These are phyloP conservation scores for Holocentrus rufus DNA, from an alignment of 2,797 vertebrate species.

Conservation along the genomic window DNA sequence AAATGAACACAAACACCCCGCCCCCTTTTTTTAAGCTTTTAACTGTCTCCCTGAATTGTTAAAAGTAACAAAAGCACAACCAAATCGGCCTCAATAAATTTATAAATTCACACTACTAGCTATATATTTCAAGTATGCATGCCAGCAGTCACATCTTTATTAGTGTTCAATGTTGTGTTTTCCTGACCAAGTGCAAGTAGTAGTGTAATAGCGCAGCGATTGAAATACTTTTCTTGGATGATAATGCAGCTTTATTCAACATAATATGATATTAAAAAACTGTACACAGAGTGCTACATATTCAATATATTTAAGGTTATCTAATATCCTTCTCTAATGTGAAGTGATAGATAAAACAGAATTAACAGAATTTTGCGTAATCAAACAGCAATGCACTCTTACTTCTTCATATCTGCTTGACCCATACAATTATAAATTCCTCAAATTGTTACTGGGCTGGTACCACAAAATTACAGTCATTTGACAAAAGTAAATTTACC, in stretches of 20 bases:
- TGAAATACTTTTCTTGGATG: not conserved
- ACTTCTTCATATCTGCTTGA: slow-evolving; percentile 13
- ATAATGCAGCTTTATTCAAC: slow-evolving; percentile 46
- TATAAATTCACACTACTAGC: no score
- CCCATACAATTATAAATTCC: slow-evolving; percentile 12
- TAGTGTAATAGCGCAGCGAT: not conserved
- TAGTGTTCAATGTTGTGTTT: no score
- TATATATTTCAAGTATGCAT: no score
- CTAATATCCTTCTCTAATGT: slow-evolving; percentile 31
- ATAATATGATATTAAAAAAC: slow-evolving; percentile 42
- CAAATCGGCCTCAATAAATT: no score
- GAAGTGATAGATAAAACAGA: slow-evolving; percentile 42
- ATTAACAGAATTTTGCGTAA: slow-evolving; percentile 30
- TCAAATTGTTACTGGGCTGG: slow-evolving; percentile 6
- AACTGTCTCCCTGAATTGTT: not conserved
- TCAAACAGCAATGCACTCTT: slow-evolving; percentile 31
- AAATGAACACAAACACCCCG: no score
- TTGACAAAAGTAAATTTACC: slow-evolving; percentile 25
- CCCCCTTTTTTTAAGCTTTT: no score
- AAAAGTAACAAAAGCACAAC: not conserved
- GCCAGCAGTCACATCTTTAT: no score
- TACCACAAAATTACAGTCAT: slow-evolving; percentile 16
- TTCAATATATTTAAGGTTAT: slow-evolving; percentile 24
- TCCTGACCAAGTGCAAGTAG: not conserved
- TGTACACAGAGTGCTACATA: slow-evolving; percentile 39